Evolutionary conservation across 2,797 vertebrate species (phyloP), one percentile per base, ranked within the genome.

Genomic region (Channa striata): DNA sequence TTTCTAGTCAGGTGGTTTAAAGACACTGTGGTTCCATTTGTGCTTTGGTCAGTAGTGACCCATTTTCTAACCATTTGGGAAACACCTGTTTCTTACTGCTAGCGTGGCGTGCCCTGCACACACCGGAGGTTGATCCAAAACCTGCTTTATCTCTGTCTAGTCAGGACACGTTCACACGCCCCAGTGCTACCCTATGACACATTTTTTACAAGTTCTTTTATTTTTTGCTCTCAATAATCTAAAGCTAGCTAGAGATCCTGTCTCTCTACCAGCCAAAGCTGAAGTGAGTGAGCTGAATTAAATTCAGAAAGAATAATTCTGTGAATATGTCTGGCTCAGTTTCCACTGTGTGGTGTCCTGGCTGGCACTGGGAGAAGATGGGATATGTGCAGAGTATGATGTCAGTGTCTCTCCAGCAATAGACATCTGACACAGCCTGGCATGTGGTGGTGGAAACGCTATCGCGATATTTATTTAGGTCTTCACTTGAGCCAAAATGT

Each of bases 381-480:
- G 68, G 74, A 72, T 80, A 44, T 17, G 12, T 78, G 53, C 78
- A 78, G 78, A 64, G 66, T 16, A 70, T 89, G 85, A 88, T 59
- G 77, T 81, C 81, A 81, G 71, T 57, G 37, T 68, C 76, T 74
- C 56, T 36, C 60, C 68, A 66, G 53, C 62, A 19, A 40, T 68
- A 68, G 50, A 64, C 64, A 63, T 78, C 56, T 60, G 68, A 80
- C 64, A 59, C 65, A 80, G 67, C 33, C 60, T 73, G 71, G 68
- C 74, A 37, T 23, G 57, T 17, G 30, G 6, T 54, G 40, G 46
- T 77, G 74, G 81, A 84, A 78, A 77, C 42, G 59, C 67, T 40
- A 53, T 61, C n/a, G 37, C 61, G 63, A 37, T 64, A 79, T 80
- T 72, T 77, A 74, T 69, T 83, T 62, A 61, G 33, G 21, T 14